A percentile compares a stretch with the other conserved stretches of the same genome.
These are phyloP conservation scores for Platygyra sinensis DNA, from an alignment of 64 coral and sea anemone genomes.

Conservation along the genomic window DNA sequence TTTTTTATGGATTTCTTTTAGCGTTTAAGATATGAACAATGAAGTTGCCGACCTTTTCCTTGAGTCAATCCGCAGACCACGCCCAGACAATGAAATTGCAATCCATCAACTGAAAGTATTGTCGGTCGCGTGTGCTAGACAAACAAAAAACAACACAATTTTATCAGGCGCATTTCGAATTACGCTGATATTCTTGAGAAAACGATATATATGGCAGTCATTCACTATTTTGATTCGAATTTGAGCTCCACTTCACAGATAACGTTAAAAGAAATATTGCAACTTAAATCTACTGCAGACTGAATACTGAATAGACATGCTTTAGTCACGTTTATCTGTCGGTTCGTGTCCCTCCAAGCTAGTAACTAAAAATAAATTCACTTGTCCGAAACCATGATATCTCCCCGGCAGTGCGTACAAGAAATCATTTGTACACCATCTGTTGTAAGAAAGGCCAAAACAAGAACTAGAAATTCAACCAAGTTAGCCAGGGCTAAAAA, in stretches of 20 bases:
- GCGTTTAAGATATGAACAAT: background rate
- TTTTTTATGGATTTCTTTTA: background rate
- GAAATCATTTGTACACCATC: slow-evolving; percentile 9
- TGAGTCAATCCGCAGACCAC: background rate
- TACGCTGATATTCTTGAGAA: background rate
- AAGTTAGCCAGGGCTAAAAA: background rate
- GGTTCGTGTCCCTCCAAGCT: background rate
- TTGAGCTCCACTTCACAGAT: background rate
- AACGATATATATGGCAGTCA: background rate
- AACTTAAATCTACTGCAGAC: background rate
- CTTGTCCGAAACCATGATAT: background rate
- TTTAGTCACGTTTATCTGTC: background rate
- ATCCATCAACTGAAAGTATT: background rate
- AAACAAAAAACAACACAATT: background rate
- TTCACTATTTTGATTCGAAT: background rate
- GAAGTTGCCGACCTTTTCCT: background rate
- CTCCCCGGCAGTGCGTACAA: background rate
- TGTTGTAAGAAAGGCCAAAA: background rate
- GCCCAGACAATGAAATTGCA: slow-evolving; percentile 22
- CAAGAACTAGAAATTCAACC: background rate
- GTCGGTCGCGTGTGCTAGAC: background rate
- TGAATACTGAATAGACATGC: background rate
- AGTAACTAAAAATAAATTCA: slow-evolving; percentile 7
- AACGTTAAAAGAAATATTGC: background rate
- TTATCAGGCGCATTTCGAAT: background rate